Conservation (phyloP, 2,113 vertebrate species). For the Tichodroma muraria region DNA sequence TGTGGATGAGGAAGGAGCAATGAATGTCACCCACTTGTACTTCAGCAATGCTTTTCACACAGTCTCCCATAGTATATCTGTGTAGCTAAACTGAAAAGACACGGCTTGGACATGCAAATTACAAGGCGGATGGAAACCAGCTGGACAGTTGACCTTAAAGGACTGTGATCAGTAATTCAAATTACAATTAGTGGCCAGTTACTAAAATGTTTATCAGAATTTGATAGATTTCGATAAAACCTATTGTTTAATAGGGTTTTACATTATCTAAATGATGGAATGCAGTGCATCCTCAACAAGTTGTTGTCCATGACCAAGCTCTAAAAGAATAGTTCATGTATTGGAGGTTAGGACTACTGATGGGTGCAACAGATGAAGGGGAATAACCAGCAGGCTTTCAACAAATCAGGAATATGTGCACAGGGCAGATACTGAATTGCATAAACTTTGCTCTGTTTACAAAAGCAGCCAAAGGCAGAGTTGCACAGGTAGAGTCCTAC, state of each 20-base stretch:
- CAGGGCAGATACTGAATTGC: not conserved
- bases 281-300: not conserved
- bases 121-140: not conserved
- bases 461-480: not conserved
- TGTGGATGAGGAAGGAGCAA: not conserved
- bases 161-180: not conserved
- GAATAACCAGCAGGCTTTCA: not conserved
- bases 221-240: not conserved
- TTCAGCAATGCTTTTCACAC: not conserved
- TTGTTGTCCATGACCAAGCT: not conserved
- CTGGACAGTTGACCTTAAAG: not conserved
- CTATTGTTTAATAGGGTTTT: not conserved
- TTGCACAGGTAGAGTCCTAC: not conserved
- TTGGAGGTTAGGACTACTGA: not conserved
- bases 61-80: not conserved
- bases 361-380: not conserved
- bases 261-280: not conserved
- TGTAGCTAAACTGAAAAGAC: not conserved
- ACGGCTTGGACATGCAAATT: not conserved
- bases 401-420: not conserved
- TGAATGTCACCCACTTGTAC: not conserved
- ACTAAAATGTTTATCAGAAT: not conserved
- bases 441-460: not conserved
- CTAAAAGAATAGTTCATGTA: not conserved
- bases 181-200: not conserved